These are phyloP conservation scores for Oikopleura vanhoeffeni DNA, from an alignment of 23 tunicate species.

Conservation along the genomic window DNA sequence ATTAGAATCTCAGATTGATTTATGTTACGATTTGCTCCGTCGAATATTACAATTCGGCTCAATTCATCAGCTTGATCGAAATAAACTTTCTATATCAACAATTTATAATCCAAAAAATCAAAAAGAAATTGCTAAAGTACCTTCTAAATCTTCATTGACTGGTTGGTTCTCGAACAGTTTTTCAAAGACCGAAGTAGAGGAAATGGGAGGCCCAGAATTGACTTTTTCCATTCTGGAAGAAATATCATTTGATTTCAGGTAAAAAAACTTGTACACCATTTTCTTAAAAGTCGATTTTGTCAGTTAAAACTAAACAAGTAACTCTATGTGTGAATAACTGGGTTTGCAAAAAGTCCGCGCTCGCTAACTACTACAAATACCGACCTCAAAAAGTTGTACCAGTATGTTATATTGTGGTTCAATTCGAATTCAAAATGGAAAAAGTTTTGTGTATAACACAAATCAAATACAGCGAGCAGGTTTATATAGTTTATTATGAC, in stretches of 20 bases:
- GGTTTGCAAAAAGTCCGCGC: too few relatives aligned
- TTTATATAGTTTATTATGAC: too few relatives aligned
- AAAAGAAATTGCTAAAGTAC: neutral
- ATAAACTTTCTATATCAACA: neutral
- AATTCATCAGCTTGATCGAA: neutral
- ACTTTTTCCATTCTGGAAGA: neutral
- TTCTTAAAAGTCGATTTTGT: too few relatives aligned
- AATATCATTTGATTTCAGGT: neutral
- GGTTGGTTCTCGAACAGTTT: neutral
- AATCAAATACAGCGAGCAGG: too few relatives aligned
- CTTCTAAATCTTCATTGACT: neutral
- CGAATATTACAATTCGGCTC: neutral
- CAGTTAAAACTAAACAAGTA: too few relatives aligned
- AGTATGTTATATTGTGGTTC: too few relatives aligned
- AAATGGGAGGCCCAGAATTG: neutral
- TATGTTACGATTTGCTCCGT: neutral
- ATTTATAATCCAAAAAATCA: neutral
- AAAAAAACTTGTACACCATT: too few relatives aligned
- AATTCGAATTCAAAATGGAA: too few relatives aligned
- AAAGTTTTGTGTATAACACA: too few relatives aligned
- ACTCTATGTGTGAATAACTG: too few relatives aligned
- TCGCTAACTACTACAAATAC: too few relatives aligned
- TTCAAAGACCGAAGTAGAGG: neutral
- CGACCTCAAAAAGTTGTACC: too few relatives aligned
- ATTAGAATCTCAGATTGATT: neutral